Conservation (phyloP, 2,797 vertebrate species). For the Sebastes hubbsi region DNA sequence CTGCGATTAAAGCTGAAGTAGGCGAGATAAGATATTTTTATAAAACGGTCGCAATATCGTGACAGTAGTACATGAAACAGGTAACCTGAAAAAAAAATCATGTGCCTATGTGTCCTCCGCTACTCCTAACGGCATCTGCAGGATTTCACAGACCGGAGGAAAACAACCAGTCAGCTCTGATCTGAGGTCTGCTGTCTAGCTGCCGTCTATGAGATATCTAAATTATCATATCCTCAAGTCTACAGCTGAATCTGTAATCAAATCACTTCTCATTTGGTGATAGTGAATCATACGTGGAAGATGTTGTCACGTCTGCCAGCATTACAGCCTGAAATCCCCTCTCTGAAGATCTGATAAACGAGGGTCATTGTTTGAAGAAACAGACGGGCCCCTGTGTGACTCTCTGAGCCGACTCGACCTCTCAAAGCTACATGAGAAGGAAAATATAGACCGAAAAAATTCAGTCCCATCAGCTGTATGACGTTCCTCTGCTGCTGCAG, state of each 20-base stretch:
- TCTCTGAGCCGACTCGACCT: not conserved
- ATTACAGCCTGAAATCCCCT: not conserved
- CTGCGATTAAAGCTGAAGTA: not conserved
- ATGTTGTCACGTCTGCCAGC: not conserved
- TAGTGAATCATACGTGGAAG: not conserved
- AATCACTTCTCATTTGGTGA: not conserved
- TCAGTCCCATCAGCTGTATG: not conserved
- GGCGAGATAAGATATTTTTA: too few species aligned
- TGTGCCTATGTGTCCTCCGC: too few species aligned
- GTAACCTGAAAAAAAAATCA: too few species aligned
- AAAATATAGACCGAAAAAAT: not conserved
- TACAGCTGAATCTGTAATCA: not conserved
- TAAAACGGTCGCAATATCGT: too few species aligned
- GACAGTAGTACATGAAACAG: too few species aligned
- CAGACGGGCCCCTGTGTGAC: constrained; percentile 3
- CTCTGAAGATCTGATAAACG: not conserved
- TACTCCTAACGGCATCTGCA: too few species aligned
- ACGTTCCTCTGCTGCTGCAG: not conserved
- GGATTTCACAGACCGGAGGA: too few species aligned
- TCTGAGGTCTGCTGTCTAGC: too few species aligned
- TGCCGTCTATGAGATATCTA: not conserved
- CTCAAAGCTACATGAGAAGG: not conserved
- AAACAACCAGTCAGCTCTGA: too few species aligned
- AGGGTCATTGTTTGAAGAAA: constrained; percentile 30
- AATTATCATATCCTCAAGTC: not conserved